These are phyloP conservation scores for Cromileptes altivelis DNA, from an alignment of 2,113 vertebrate species.

Conservation along the genomic window DNA sequence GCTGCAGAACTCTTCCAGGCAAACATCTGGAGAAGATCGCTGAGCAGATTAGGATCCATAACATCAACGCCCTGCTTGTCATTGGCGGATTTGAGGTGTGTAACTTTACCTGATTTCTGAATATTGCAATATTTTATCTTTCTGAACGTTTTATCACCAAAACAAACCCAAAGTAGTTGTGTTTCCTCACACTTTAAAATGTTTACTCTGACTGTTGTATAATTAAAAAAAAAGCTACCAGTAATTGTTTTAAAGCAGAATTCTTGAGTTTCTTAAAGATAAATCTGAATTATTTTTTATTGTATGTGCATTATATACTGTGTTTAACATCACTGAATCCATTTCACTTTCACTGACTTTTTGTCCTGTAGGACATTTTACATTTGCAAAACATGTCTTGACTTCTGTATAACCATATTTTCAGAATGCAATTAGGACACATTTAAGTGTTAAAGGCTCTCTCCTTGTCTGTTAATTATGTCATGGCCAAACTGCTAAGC, in stretches of 20 bases:
- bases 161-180: not conserved
- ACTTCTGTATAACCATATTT: not conserved
- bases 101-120: not conserved
- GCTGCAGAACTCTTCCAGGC: slow-evolving; percentile 89
- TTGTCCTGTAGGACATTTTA: not conserved
- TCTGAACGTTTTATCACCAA: not conserved
- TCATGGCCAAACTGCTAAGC: slow-evolving; percentile 43
- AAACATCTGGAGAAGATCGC: slow-evolving; percentile 91
- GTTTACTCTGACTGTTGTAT: not conserved
- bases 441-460: not conserved
- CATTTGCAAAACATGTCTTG: not conserved
- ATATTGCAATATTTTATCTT: not conserved
- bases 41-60: slow-evolving; percentile 89
- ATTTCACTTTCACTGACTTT: slow-evolving; percentile 1
- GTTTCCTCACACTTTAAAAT: not conserved
- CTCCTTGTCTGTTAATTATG: not conserved
- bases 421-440: not conserved
- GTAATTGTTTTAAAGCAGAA: not conserved
- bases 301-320: not conserved
- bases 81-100: slow-evolving; percentile 96
- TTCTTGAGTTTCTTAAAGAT: not conserved
- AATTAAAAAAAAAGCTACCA: not conserved
- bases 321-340: not conserved
- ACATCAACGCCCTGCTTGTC: slow-evolving; percentile 91
- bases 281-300: not conserved